Conservation (phyloP, 2,888 invertebrate genomes). For the Cosmia trapezina region DNA sequence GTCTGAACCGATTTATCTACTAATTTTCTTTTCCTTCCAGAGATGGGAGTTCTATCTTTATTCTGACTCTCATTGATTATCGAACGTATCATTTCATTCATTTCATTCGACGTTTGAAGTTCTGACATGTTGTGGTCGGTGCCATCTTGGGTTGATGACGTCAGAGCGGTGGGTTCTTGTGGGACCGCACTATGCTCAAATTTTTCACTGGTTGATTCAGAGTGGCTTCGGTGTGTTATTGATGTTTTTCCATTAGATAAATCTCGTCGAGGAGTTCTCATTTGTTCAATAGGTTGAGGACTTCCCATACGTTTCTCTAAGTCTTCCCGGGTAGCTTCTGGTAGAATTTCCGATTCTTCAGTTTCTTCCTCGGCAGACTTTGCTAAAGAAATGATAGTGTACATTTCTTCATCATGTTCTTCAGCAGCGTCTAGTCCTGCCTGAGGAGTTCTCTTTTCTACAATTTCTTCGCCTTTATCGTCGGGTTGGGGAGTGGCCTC, state of each 20-base stretch:
- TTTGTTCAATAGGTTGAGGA: slow-evolving; percentile 27
- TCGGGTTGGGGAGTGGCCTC: neutral
- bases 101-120: slow-evolving; percentile 37
- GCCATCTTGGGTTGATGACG: slow-evolving; percentile 14
- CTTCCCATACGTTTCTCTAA: neutral
- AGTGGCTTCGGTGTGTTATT: neutral
- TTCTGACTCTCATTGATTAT: slow-evolving; percentile 35
- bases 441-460: neutral
- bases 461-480: neutral
- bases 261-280: slow-evolving; percentile 22
- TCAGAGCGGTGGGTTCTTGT: slow-evolving; percentile 1
- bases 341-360: neutral
- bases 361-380: too few relatives aligned
- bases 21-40: slow-evolving; percentile 38
- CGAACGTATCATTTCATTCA: slow-evolving; percentile 37
- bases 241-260: slow-evolving; percentile 25
- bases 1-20: slow-evolving; percentile 42
- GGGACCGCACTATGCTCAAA: neutral
- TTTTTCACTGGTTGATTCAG: slow-evolving; percentile 1
- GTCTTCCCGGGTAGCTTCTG: neutral
- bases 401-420: too few relatives aligned
- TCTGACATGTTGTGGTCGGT: neutral
- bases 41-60: neutral
- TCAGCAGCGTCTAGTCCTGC: too few relatives aligned
- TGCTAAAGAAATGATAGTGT: too few relatives aligned